A percentile compares a stretch with the other conserved stretches of the same genome.
Conservation (phyloP, 2,113 vertebrate genomes). For the Pao palembangensis region DNA sequence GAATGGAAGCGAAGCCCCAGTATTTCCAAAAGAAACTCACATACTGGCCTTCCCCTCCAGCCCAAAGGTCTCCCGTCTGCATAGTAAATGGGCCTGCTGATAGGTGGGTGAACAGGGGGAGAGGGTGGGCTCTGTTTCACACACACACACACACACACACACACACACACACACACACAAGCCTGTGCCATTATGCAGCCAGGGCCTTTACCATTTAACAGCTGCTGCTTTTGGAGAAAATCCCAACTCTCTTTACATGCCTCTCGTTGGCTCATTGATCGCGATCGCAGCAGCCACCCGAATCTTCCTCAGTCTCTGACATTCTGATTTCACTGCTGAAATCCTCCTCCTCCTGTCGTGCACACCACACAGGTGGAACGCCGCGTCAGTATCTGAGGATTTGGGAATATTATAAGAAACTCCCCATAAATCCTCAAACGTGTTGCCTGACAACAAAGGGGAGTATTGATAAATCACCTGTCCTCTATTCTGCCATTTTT, state of each 20-base stretch:
- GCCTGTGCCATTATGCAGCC: conserved; percentile 30
- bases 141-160: conserved; percentile 3
- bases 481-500: conserved; percentile 8
- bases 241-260: conserved; percentile 60
- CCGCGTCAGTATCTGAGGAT: too few species aligned
- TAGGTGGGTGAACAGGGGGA: conserved; percentile 57
- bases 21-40: conserved; percentile 35
- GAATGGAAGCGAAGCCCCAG: conserved; percentile 11
- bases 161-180: conserved; percentile 10
- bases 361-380: too few species aligned
- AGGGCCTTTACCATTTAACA: conserved; percentile 57
- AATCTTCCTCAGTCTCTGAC: conserved; percentile 28
- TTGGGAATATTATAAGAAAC: conserved; percentile 32
- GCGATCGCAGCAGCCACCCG: conserved; percentile 30
- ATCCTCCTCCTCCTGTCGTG: background rate
- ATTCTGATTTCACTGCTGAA: conserved; percentile 39
- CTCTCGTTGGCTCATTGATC: conserved; percentile 54
- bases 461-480: conserved; percentile 39
- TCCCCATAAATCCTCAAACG: background rate
- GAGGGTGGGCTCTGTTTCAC: conserved; percentile 23
- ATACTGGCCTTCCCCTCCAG: conserved; percentile 33
- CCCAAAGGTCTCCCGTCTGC: conserved; percentile 64
- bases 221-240: conserved; percentile 58
- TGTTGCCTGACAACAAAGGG: conserved; percentile 7
- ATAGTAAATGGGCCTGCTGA: conserved; percentile 71